These are phyloP conservation scores for Cardiocondyla obscurior DNA, from an alignment of 1,140 invertebrate genomes.

Conservation along the genomic window DNA sequence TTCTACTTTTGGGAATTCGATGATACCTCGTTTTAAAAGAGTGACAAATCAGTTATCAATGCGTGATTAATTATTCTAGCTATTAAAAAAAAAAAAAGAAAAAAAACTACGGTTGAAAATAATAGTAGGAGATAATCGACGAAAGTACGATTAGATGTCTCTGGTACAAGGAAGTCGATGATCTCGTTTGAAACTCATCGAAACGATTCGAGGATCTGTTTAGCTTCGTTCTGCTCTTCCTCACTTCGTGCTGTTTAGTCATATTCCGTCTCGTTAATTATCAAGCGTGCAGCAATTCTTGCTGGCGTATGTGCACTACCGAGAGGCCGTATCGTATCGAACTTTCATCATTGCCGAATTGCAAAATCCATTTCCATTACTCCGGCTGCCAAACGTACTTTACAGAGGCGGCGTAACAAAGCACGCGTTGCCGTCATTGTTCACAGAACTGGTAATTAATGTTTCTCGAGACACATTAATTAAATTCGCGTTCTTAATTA, in stretches of 20 bases:
- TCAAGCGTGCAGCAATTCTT: conserved; percentile 15
- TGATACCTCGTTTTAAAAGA: background rate
- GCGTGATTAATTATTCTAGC: too few relatives aligned
- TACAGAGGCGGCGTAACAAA: conserved; percentile 14
- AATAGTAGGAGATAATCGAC: conserved; percentile 20
- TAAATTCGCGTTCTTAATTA: conserved; percentile 48
- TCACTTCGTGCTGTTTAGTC: background rate
- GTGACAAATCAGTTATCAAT: background rate
- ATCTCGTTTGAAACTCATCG: conserved; percentile 50
- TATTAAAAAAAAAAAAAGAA: too few relatives aligned
- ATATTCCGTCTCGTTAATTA: conserved; percentile 31
- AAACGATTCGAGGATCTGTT: conserved; percentile 43
- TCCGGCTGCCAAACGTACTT: background rate
- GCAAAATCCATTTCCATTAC: conserved; percentile 27
- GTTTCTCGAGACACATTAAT: conserved; percentile 28
- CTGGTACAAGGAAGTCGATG: conserved; percentile 51
- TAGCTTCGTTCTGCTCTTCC: conserved; percentile 24
- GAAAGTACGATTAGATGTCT: conserved; percentile 65
- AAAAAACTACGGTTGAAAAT: too few relatives aligned
- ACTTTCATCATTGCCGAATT: conserved; percentile 23
- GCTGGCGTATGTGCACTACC: background rate
- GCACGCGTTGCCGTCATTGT: background rate
- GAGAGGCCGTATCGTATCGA: conserved; percentile 39
- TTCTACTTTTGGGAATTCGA: background rate
- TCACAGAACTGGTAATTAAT: conserved; percentile 32